Percentiles rank a stretch among this genome's conserved stretches.
phyloP scores from a whole-genome alignment of 1,140 invertebrate genomes.

The Tetramorium simillimum region DNA sequence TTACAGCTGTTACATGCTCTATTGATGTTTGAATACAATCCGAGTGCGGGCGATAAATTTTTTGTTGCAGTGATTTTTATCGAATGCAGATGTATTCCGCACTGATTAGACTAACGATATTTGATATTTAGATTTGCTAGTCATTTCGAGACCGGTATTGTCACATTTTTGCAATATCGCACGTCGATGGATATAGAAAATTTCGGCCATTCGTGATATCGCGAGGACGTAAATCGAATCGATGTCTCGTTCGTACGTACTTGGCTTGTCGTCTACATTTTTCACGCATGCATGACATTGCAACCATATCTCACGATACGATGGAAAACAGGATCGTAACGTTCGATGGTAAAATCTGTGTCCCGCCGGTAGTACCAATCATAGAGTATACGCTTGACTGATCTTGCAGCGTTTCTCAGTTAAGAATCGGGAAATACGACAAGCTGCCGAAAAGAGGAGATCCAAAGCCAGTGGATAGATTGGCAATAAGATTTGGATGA shows the following conservation, averaged over 20 bases:
- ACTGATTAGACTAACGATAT: neutral
- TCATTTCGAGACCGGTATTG: conserved; percentile 5
- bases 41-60: neutral
- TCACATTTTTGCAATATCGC: conserved; percentile 22
- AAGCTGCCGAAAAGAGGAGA: neutral
- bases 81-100: neutral
- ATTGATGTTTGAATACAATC: neutral
- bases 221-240: conserved; percentile 53
- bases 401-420: conserved; percentile 30
- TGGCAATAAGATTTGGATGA: neutral
- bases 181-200: conserved; percentile 48
- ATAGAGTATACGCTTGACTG: conserved; percentile 48
- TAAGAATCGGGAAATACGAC: conserved; percentile 20
- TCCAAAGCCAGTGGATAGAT: neutral
- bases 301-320: conserved; percentile 54
- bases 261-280: conserved; percentile 63
- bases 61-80: neutral
- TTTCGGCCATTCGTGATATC: conserved; percentile 45
- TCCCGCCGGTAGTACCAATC: conserved; percentile 49
- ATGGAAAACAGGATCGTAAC: conserved; percentile 71
- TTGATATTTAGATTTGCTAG: neutral
- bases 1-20: neutral
- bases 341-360: conserved; percentile 55
- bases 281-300: conserved; percentile 51
- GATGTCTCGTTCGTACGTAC: conserved; percentile 58